Base-by-base conservation (phyloP, 2,888 invertebrate genomes). In the Podotricha telesiphe region DNA sequence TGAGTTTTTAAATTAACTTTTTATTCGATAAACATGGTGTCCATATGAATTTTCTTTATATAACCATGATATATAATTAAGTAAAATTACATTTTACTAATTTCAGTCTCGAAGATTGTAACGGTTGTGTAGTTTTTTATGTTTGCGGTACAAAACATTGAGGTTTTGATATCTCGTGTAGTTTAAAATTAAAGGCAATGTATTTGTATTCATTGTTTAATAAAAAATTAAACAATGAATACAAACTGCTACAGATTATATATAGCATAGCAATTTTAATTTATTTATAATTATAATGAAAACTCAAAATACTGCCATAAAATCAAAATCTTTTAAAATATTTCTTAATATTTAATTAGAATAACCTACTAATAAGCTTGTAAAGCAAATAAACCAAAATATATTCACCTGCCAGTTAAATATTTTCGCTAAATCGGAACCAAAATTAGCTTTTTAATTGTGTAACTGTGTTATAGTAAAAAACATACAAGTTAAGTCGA, bases 1-100 rank as follows among this genome's bases (percentile, higher is more conserved):
- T 45, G 59, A 17, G 0, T 28, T 28, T 59, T 28, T 45, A 59
- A 59, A 59, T 59, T 59, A 28, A 28, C n/a, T 45, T 45, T 59
- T 45, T 17, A 28, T 28, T n/a, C 17, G n/a, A n/a, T 22, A 20
- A 22, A 22, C 20, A 40, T 20, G 15, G 28, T 58, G 20, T 42
- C 0, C 20, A 19, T 11, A 40, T 42, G 7, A 40, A 8, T 0
- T 8, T 19, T 42, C 28, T 6, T 13, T 17, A 2, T 56, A 13
- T 37, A 37, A 37, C 28, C 2, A 28, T 28, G 28, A 4, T 6
- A 28, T 37, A 37, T 37, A 6, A 37, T 37, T 37, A 37, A 8
- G 8, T 37, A 37, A 28, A 28, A 28, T 28, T 37, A 37, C 37
- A 28, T 37, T 37, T 37, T 8, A 8, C 13, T 42, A 42, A 42